Evolutionary conservation across 2,113 vertebrate species (phyloP), one percentile per base, ranked within the genome.

Genomic region (Chloropsis cyanopogon): DNA sequence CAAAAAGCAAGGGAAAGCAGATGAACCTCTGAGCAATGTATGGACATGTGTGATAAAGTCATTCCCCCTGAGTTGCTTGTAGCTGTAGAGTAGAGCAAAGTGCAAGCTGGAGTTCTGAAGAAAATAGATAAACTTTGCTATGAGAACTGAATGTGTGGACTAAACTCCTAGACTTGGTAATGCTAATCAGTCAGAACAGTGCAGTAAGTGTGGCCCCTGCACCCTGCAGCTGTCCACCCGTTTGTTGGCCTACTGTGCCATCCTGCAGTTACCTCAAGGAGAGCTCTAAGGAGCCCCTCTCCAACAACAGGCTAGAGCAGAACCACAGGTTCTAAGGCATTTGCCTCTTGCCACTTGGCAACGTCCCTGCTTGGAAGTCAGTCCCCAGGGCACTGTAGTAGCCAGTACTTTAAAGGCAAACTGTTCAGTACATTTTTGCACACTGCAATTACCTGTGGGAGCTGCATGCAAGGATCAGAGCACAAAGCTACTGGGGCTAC

Each of bases 261-360:
- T 23, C 44, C 47, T 68, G 81, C 56, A 46, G 42, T 46, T 47
- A 39, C 9, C 41, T 37, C 35, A 14, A 47, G 73, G 8, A 10
- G 54, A 59, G 73, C 33, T 86, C 31, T 46, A 6, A 13, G 5
- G 8, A 31, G 14, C 26, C n/a, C 29, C 52, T 47, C 60, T 59
- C 46, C 29, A 57, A 8, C 44, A 42, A 8, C 19, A 54, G 31
- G 5, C 44, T 18, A 7, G 25, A 42, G n/a, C 33, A 33, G 31
- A 50, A 33, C 7, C 46, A 16, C 1, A 4, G 8, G 33, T 17
- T 9, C 4, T 50, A 15, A 63, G 53, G 39, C 57, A 53, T n/a
- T 9, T 9, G 3, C 24, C 59, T 69, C 21, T 26, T 7, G 0
- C 20, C 31, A 11, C 28, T 70, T 0, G 1, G 47, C 35, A 42